Evolutionary conservation across 2,888 invertebrate genomes (phyloP).

Genomic region (Xestoiulus laeticollis): DNA sequence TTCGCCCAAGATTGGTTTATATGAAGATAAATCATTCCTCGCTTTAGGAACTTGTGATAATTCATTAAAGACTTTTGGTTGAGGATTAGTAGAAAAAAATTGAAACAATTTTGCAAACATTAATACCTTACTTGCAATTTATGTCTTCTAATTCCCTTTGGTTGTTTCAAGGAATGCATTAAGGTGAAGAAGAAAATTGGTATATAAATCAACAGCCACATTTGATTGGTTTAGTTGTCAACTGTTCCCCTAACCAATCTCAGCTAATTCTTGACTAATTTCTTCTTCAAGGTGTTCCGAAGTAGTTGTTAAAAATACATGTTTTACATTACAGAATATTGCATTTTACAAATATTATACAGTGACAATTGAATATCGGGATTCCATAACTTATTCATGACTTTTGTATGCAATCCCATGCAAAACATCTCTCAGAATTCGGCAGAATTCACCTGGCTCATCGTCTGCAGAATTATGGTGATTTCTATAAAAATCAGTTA

Average conservation of each 20-base stretch:
- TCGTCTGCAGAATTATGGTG: too few relatives aligned
- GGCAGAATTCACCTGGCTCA: too few relatives aligned
- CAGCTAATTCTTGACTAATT: background rate
- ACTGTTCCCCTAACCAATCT: slow-evolving; percentile 6
- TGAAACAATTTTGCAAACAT: too few relatives aligned
- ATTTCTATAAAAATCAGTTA: too few relatives aligned
- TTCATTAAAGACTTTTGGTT: background rate
- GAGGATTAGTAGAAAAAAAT: background rate
- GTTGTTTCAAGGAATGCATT: background rate
- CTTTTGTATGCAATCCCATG: too few relatives aligned
- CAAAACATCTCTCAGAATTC: too few relatives aligned
- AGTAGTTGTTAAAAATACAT: too few relatives aligned
- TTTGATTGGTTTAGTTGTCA: background rate
- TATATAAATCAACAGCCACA: background rate
- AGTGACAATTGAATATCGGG: too few relatives aligned
- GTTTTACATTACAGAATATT: too few relatives aligned
- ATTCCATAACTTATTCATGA: too few relatives aligned
- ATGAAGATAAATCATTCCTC: background rate
- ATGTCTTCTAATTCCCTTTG: background rate
- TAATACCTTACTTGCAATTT: too few relatives aligned
- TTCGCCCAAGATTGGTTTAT: background rate
- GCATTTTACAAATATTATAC: too few relatives aligned
- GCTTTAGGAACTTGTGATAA: background rate
- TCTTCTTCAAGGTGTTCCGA: background rate
- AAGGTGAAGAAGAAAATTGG: slow-evolving; percentile 8